These are phyloP conservation scores for Alligator sinensis DNA, from an alignment of 2,113 vertebrate species.

Conservation along the genomic window DNA sequence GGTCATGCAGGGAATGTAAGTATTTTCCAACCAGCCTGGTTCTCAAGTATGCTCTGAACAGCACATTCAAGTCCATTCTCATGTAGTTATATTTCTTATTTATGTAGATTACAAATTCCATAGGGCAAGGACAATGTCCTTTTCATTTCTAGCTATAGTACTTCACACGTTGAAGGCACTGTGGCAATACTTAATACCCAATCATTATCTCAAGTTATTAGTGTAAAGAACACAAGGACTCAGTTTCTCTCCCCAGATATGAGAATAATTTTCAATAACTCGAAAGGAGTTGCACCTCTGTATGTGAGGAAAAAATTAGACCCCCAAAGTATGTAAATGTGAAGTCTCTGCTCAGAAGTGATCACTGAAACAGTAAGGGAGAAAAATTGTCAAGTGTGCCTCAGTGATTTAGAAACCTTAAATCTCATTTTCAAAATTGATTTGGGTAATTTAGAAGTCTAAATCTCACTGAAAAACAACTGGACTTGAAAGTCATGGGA, in stretches of 20 bases:
- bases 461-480: not conserved
- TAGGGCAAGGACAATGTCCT: not conserved
- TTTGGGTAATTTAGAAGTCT: not conserved
- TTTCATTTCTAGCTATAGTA: not conserved
- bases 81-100: not conserved
- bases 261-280: not conserved
- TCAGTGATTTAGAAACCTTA: not conserved
- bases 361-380: not conserved
- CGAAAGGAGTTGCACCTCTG: not conserved
- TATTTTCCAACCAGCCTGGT: not conserved
- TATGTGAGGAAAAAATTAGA: not conserved
- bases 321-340: not conserved
- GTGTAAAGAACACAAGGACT: not conserved
- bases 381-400: not conserved
- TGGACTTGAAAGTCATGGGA: not conserved
- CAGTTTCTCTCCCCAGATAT: not conserved
- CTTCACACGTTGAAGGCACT: not conserved
- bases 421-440: not conserved
- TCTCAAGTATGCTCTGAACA: not conserved
- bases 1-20: not conserved
- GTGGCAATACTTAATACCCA: not conserved
- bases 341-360: not conserved
- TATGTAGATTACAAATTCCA: not conserved
- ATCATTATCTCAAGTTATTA: not conserved
- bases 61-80: not conserved